Base-by-base conservation (phyloP, 2,113 vertebrate genomes). In the Elgaria multicarinata region DNA sequence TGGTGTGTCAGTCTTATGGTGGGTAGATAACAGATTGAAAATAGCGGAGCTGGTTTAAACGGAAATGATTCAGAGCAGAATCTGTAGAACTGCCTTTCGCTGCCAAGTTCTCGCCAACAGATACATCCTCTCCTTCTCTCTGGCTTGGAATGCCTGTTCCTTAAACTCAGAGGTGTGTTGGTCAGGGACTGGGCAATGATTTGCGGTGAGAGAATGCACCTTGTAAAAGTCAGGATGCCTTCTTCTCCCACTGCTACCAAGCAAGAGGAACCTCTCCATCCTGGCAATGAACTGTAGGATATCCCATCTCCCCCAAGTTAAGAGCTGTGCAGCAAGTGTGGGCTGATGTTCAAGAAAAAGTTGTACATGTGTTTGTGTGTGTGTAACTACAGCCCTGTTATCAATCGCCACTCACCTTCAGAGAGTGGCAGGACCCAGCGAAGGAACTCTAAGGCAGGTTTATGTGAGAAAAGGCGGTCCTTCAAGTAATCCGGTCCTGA, bases 1-100 rank as follows among this genome's bases (percentile, higher is more conserved):
- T 99, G 86, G 97, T 98, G 90, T 99, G 99, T 95, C 99, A 99
- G 95, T 98, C 99, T 3, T 99, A 99, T 0, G 99, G 99, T 99
- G 95, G 97, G 98, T 97, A 90, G 82, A 91, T 87, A 90, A 62
- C 90, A 90, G 90, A 91, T 74, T 93, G 93, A 39, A 18, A 78
- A 90, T 85, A 92, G 90, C 91, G 76, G 93, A 93, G 92, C 90
- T 88, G 87, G 92, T 89, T 92, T 95, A 93, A 96, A 89, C 36
- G 91, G 95, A 96, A 96, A 94, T 96, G 91, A 95, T 93, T 96
- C 94, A 94, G 81, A 95, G 80, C 87, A 92, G 75, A 89, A 91
- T 91, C 94, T 95, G 93, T 76, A 94, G 92, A 89, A 93, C 91
- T 93, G 95, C 88, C 92, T 90, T 92, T 93, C 91, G 31, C 83